Percentiles rank a stretch among this genome's conserved stretches.
Conservation (phyloP, 2,113 vertebrate genomes). For the Onychorhynchus coronatus region DNA sequence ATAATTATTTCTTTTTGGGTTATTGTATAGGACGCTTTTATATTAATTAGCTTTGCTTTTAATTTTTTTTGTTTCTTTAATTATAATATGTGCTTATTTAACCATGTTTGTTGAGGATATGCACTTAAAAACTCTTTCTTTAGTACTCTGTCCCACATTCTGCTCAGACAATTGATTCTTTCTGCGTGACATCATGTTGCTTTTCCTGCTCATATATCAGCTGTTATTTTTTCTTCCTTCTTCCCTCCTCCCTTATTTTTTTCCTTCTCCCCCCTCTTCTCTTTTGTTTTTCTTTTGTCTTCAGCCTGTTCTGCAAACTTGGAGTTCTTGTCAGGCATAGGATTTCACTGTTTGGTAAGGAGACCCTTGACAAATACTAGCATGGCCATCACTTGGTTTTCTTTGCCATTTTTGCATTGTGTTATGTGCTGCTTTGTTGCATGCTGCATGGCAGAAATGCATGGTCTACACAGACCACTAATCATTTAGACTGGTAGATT, state of each 20-base stretch:
- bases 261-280: conserved; percentile 60
- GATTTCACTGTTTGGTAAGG: conserved; percentile 99
- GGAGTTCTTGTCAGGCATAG: conserved; percentile 99
- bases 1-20: conserved; percentile 27
- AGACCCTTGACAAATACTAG: conserved; percentile 74
- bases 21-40: conserved; percentile 66
- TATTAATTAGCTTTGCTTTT: conserved; percentile 79
- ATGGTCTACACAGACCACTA: conserved; percentile 50
- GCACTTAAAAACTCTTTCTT: conserved; percentile 74
- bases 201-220: conserved; percentile 79
- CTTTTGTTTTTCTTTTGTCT: conserved; percentile 76
- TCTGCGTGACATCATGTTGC: conserved; percentile 77
- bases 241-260: neutral
- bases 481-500: conserved; percentile 8
- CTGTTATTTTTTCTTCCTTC: conserved; percentile 74
- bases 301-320: conserved; percentile 99
- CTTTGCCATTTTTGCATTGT: conserved; percentile 70
- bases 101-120: conserved; percentile 74
- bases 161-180: conserved; percentile 74
- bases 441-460: conserved; percentile 74
- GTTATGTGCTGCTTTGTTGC: conserved; percentile 65
- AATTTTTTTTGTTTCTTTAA: conserved; percentile 61
- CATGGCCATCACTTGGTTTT: conserved; percentile 74
- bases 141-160: conserved; percentile 70
- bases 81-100: conserved; percentile 80